These are phyloP conservation scores for Drosophila mettleri DNA, from an alignment of 2,888 invertebrate species.

Conservation along the genomic window DNA sequence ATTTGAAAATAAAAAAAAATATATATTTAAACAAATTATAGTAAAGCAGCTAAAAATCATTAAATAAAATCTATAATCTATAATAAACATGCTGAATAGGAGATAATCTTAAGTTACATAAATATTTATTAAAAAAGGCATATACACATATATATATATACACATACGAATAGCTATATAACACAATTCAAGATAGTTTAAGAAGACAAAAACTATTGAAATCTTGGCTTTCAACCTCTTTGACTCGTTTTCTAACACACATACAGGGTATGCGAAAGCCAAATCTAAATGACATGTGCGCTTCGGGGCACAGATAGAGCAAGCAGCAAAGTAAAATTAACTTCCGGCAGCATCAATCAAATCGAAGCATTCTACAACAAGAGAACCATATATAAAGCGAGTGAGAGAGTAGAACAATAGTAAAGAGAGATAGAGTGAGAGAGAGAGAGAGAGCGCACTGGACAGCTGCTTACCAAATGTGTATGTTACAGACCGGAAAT, in stretches of 20 bases:
- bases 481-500: constrained; percentile 62
- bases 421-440: not conserved
- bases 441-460: constrained; percentile 11
- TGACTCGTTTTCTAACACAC: no score
- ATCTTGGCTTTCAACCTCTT: not conserved
- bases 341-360: constrained; percentile 76
- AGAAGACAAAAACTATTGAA: no score
- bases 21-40: no score
- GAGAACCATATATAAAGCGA: constrained; percentile 7
- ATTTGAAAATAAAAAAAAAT: no score
- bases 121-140: no score
- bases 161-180: no score
- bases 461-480: constrained; percentile 36
- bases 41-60: no score
- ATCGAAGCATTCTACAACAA: constrained; percentile 39
- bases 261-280: constrained; percentile 28
- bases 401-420: constrained; percentile 3
- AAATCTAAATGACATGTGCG: constrained; percentile 53
- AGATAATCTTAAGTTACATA: no score
- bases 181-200: no score
- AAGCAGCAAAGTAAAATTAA: constrained; percentile 40
- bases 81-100: no score
- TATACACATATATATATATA: no score
- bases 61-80: no score
- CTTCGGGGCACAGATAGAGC: constrained; percentile 34